Evolutionary conservation across 1,140 invertebrate genomes (phyloP).

Genomic region (Zaprionus taronus): DNA sequence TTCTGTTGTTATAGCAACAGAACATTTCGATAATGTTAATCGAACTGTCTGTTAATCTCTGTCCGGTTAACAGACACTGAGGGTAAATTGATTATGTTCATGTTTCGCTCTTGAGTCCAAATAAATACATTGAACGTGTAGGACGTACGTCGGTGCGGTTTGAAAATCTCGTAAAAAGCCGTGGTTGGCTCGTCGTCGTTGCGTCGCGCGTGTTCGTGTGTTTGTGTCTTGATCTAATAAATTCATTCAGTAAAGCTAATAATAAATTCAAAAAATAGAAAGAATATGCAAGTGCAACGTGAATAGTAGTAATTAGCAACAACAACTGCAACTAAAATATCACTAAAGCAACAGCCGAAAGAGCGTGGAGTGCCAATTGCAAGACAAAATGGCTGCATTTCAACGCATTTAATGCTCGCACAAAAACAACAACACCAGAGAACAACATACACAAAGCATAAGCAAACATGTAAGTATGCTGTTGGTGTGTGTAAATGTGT

Average conservation of each 20-base stretch:
- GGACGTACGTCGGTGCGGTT: slow-evolving; percentile 34
- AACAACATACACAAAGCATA: slow-evolving; percentile 63
- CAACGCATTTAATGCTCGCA: slow-evolving; percentile 75
- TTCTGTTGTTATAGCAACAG: not conserved
- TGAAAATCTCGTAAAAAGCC: slow-evolving; percentile 27
- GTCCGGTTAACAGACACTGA: slow-evolving; percentile 27
- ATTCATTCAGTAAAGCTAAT: slow-evolving; percentile 24
- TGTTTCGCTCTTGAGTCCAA: slow-evolving; percentile 41
- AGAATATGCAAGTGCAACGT: slow-evolving; percentile 17
- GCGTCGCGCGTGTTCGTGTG: slow-evolving; percentile 27
- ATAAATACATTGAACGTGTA: slow-evolving; percentile 37
- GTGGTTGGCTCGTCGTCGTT: slow-evolving; percentile 37
- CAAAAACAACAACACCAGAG: slow-evolving; percentile 54
- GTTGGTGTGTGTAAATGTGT: not conserved
- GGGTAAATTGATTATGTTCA: slow-evolving; percentile 22
- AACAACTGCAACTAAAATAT: not conserved
- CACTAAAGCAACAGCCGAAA: slow-evolving; percentile 32
- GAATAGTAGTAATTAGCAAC: slow-evolving; percentile 4
- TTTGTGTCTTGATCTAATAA: slow-evolving; percentile 29
- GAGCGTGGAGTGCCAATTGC: slow-evolving; percentile 72
- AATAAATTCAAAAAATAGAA: not conserved
- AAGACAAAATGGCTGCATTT: slow-evolving; percentile 80
- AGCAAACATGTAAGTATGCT: slow-evolving; percentile 53
- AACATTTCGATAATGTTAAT: not conserved
- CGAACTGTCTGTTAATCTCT: slow-evolving; percentile 16